phyloP scores from a whole-genome alignment of 2,888 invertebrate species.

The Hipparchia sbordonii region DNA sequence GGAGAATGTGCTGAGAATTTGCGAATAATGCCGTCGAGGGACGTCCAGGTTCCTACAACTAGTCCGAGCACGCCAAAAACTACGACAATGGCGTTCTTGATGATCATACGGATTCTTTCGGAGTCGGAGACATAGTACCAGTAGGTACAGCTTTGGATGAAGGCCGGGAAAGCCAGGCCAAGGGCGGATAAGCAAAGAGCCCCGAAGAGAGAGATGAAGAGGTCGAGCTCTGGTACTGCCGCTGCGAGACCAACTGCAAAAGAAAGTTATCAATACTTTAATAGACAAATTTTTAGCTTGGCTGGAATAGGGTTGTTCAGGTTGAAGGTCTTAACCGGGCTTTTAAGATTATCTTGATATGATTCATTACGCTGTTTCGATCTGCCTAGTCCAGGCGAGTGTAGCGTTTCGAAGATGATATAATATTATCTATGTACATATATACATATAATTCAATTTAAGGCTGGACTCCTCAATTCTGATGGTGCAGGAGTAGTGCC shows the following conservation, averaged over 20 bases:
- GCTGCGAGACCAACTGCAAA: slow-evolving; percentile 91
- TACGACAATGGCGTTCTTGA: slow-evolving; percentile 85
- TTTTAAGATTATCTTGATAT: too few species aligned
- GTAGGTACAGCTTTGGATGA: slow-evolving; percentile 92
- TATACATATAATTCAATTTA: too few species aligned
- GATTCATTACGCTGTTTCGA: too few species aligned
- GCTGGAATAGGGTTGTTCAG: too few species aligned
- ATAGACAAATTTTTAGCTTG: not conserved
- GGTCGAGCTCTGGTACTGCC: slow-evolving; percentile 91
- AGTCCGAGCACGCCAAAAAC: slow-evolving; percentile 86
- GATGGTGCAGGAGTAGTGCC: too few species aligned
- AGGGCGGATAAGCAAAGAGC: slow-evolving; percentile 94
- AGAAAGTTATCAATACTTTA: not conserved
- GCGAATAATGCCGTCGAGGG: slow-evolving; percentile 84
- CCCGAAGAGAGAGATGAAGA: slow-evolving; percentile 92
- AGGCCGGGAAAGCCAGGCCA: slow-evolving; percentile 94
- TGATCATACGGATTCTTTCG: slow-evolving; percentile 80
- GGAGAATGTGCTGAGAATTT: slow-evolving; percentile 69
- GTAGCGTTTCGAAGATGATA: too few species aligned
- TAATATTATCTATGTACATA: too few species aligned
- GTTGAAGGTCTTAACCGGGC: too few species aligned
- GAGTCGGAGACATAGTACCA: slow-evolving; percentile 86
- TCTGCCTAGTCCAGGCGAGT: too few species aligned
- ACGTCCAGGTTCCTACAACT: slow-evolving; percentile 87
- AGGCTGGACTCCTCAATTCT: too few species aligned